Base-by-base conservation (phyloP, 2,113 vertebrate genomes). In the Tupaia tana region DNA sequence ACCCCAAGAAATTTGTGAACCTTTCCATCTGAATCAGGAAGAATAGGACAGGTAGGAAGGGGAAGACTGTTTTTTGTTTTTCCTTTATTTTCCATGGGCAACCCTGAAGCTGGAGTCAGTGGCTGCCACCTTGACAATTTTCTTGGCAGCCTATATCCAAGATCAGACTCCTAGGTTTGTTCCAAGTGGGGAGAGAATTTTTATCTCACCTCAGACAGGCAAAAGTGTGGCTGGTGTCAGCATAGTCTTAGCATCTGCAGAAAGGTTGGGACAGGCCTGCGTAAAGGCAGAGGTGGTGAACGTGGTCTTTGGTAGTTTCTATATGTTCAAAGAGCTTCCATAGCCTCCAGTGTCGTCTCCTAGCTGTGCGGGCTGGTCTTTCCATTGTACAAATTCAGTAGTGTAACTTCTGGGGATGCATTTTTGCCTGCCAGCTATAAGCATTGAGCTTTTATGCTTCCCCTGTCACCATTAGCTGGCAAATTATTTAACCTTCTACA, bases 401-500 rank as follows among this genome's bases (percentile, higher is more conserved):
- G 29, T 12, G 66, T 54, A 43, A 10, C 77, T 75, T 69, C 0
- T 10, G 6, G 29, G 19, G 11, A 16, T 25, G 3, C 5, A n/a
- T 22, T 52, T 52, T 58, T 77, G 13, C 13, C 19, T 27, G 61
- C 12, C 54, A 83, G 10, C n/a, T 79, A 0, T 2, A 2, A 19
- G 59, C 3, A 11, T 0, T 6, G n/a, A 52, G 8, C 1, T 1
- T 14, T 58, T 19, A 9, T 1, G 10, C 52, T 52, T 22, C 52
- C 24, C 77, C 52, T 16, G 9, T 52, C 24, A 70, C 1, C 10
- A 52, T 22, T 75, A 81, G 20, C 18, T 27, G 19, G 34, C 15
- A 80, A 31, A 87, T 31, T 54, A 31, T 14, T 25, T 13, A 66
- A 24, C 13, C 43, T 67, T 27, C 79, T 56, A 73, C 2, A 12